phyloP scores from a whole-genome alignment of 2,113 vertebrate species.

The Chaenocephalus aceratus region DNA sequence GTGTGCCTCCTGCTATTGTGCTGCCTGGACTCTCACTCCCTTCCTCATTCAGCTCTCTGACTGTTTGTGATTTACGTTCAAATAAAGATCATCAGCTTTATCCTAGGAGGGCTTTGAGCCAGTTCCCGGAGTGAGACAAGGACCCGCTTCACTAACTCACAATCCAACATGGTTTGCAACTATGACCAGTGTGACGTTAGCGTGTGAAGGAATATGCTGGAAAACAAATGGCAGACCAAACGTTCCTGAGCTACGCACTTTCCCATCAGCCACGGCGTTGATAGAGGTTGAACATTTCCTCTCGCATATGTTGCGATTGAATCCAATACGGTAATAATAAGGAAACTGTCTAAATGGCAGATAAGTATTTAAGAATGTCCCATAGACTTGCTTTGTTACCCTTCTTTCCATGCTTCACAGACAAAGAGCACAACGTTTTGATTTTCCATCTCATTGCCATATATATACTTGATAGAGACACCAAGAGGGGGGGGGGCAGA shows the following conservation, averaged over 20 bases:
- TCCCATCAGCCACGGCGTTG: slow-evolving; percentile 5
- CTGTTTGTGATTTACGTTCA: slow-evolving; percentile 57
- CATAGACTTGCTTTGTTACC: slow-evolving; percentile 27
- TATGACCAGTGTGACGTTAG: slow-evolving; percentile 16
- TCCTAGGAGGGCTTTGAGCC: slow-evolving; percentile 22
- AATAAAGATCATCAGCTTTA: slow-evolving; percentile 50
- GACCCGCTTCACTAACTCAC: not conserved
- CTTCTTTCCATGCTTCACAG: slow-evolving; percentile 18
- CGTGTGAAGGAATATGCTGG: slow-evolving; percentile 24
- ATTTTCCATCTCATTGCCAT: slow-evolving; percentile 63
- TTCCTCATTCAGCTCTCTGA: slow-evolving; percentile 51
- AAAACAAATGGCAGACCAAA: slow-evolving; percentile 39
- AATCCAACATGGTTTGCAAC: slow-evolving; percentile 20
- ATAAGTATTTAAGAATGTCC: no score
- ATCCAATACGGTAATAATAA: no score
- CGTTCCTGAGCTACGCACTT: slow-evolving; percentile 5
- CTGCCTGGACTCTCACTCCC: slow-evolving; percentile 39
- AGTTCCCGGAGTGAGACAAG: not conserved
- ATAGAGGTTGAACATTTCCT: slow-evolving; percentile 34
- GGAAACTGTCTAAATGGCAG: no score
- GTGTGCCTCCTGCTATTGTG: slow-evolving; percentile 63
- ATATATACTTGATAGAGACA: slow-evolving; percentile 62
- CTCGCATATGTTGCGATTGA: slow-evolving; percentile 28
- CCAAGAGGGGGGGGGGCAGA: slow-evolving; percentile 38
- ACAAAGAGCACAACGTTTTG: slow-evolving; percentile 41